Base-by-base conservation (phyloP, 2,888 invertebrate species). In the Drosophila incognita region DNA sequence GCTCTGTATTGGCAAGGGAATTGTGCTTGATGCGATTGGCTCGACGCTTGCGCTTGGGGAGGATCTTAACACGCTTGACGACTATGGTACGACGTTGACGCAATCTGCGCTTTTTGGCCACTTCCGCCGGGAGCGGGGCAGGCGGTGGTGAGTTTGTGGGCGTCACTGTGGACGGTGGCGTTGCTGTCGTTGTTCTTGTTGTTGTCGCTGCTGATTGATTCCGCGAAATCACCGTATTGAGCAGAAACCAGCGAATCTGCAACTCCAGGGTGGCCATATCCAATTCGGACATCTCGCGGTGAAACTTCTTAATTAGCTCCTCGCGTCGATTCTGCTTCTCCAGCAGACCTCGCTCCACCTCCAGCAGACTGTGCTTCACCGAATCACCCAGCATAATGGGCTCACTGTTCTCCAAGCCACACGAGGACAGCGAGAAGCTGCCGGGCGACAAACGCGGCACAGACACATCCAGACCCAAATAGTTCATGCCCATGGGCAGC, bases 281-380 rank as follows among this genome's bases (percentile, higher is more conserved):
- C 35, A 92, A 79, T 46, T 91, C 91, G 70, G 92, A 91, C 78
- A 92, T 93, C 46, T 93, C 92, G 21, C 91, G 92, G 65, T 93
- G 93, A 33, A 92, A 74, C 65, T 93, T 92, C 29, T 92, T 75
- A 24, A 93, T 92, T 90, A 92, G 92, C 64, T 92, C 92, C 33
- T 93, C 93, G 69, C 92, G 92, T 7, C 93, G 89, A 56, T 91
- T 92, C 36, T 92, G 92, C 51, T 92, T 74, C 66, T 92, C 92
- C 78, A 92, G 73, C n/a, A 93, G 78, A 10, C 90, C 90, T 0
- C 89, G 80, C 82, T 93, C 93, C 13, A 92, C 90, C 48, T 93
- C 93, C 0, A 90, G 87, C n/a, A 93, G 66, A 63, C 81, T 88
- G 8, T 80, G 82, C 1, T 89, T 79, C 2, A 92, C 78, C 3